A percentile compares a stretch with the other conserved stretches of the same genome.
Evolutionary conservation across 2,797 vertebrate species (phyloP).

Genomic region (Philypnodon macrostomus): DNA sequence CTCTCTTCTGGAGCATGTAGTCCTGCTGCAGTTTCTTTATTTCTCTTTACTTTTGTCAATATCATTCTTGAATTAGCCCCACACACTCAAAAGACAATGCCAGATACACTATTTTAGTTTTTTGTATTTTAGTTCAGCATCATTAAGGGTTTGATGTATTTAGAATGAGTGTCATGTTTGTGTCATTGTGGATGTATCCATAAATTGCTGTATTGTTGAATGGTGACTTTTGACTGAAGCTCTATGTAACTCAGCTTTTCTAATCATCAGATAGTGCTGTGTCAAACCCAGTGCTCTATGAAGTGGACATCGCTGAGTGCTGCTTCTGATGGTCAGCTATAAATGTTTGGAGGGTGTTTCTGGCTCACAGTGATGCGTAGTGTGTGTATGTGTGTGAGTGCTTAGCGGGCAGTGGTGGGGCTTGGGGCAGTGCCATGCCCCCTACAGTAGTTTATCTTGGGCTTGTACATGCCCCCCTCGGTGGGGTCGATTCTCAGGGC

Average conservation of each 20-base stretch:
- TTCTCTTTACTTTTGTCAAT: too few species aligned
- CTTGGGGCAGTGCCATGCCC: conserved; percentile 79
- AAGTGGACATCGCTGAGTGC: conserved; percentile 43
- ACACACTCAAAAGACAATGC: too few species aligned
- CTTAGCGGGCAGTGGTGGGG: conserved; percentile 73
- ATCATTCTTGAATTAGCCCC: too few species aligned
- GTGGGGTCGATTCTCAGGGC: conserved; percentile 74
- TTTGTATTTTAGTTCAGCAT: too few species aligned
- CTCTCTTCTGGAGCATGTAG: too few species aligned
- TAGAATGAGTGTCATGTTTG: too few species aligned
- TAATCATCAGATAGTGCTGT: conserved; percentile 58
- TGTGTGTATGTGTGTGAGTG: conserved; percentile 48
- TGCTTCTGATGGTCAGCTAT: conserved; percentile 71
- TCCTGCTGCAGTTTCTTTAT: too few species aligned
- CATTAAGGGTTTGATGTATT: too few species aligned
- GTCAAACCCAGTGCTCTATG: conserved; percentile 57
- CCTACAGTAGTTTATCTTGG: conserved; percentile 87
- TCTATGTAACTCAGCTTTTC: conserved; percentile 56
- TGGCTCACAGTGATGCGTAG: conserved; percentile 36
- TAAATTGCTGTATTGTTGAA: conserved; percentile 14
- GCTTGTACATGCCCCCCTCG: conserved; percentile 77
- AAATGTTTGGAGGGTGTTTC: conserved; percentile 57
- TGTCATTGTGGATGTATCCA: too few species aligned
- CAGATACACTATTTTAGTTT: too few species aligned
- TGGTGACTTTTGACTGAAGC: conserved; percentile 28